A percentile compares a stretch with the other conserved stretches of the same genome.
Conservation (phyloP, 1,140 invertebrate species). For the Panagrolaimus sp. region DNA sequence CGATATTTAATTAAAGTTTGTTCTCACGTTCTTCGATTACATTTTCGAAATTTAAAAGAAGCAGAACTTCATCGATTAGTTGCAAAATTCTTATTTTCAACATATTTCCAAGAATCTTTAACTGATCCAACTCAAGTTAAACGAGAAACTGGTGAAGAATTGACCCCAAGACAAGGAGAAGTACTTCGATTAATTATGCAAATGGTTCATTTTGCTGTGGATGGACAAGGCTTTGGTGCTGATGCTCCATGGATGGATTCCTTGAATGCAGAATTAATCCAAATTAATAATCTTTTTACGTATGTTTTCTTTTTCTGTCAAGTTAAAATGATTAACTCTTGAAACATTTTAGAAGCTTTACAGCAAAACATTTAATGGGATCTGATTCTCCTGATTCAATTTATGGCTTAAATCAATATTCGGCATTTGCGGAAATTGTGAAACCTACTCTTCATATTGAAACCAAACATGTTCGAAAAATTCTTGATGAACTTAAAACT, state of each 20-base stretch:
- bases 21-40: neutral
- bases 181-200: neutral
- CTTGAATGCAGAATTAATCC: neutral
- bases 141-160: conserved; percentile 16
- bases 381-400: neutral
- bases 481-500: neutral
- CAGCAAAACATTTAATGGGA: neutral
- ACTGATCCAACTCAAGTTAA: neutral
- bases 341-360: neutral
- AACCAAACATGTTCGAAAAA: conserved; percentile 7
- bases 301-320: neutral
- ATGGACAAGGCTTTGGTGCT: neutral
- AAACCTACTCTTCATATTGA: conserved; percentile 7
- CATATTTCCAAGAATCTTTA: conserved; percentile 12
- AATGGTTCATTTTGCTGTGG: conserved; percentile 15
- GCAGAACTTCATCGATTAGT: neutral
- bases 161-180: neutral
- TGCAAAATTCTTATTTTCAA: neutral
- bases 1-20: neutral
- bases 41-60: neutral
- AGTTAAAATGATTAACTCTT: neutral
- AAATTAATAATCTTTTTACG: conserved; percentile 3
- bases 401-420: conserved; percentile 9
- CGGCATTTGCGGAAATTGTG: neutral
- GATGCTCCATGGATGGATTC: neutral